A percentile compares a stretch with the other conserved stretches of the same genome.
Evolutionary conservation across 2,888 invertebrate species (phyloP).

Genomic region (Phoenoteleia sp.): DNA sequence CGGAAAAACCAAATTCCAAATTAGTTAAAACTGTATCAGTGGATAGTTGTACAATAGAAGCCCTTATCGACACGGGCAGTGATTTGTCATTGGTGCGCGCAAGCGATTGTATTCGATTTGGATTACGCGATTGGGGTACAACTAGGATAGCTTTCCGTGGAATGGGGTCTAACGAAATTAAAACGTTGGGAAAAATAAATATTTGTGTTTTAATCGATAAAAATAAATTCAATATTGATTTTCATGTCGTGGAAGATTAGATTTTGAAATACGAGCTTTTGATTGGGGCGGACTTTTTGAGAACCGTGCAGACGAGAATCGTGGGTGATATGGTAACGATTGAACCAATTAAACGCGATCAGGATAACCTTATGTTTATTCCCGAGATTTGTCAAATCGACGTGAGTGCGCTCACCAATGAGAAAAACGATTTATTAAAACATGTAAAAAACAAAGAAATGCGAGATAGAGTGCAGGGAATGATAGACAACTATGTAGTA

Average conservation of each 20-base stretch:
- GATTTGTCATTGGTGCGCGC: neutral
- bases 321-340: neutral
- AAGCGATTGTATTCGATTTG: neutral
- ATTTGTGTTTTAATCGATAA: neutral
- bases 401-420: neutral
- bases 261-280: neutral
- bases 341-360: neutral
- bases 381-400: neutral
- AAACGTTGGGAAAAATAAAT: neutral
- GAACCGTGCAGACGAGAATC: neutral
- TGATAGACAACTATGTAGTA: neutral
- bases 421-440: neutral
- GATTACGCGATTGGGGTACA: neutral
- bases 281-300: conserved; percentile 1
- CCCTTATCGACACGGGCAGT: neutral
- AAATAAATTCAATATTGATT: neutral
- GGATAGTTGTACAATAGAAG: neutral
- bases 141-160: neutral
- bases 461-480: neutral
- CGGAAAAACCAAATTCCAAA: neutral
- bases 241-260: neutral
- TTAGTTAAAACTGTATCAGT: neutral
- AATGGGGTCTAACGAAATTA: neutral
- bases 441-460: neutral
- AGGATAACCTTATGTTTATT: neutral